Conservation (phyloP, 2,797 vertebrate species). For the Hemibagrus guttatus region DNA sequence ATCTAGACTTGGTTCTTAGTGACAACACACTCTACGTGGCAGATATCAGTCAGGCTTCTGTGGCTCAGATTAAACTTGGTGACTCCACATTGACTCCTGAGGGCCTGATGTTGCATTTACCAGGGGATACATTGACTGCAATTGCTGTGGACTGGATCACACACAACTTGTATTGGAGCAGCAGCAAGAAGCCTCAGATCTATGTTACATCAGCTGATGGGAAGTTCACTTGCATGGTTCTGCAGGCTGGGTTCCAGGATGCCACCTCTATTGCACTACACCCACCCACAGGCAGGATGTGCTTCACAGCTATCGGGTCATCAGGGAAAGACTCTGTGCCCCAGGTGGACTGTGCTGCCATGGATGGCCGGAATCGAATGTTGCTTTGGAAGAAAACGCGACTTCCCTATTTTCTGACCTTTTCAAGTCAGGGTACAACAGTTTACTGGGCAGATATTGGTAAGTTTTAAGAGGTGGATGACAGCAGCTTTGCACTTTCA, state of each 20-base stretch:
- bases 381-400: constrained; percentile 76
- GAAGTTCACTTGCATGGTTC: constrained; percentile 67
- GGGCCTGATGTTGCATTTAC: constrained; percentile 70
- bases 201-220: constrained; percentile 71
- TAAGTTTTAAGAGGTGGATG: constrained; percentile 56
- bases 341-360: constrained; percentile 79
- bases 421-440: constrained; percentile 70
- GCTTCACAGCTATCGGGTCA: constrained; percentile 72
- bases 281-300: constrained; percentile 77
- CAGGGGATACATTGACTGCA: constrained; percentile 67
- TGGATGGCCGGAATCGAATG: constrained; percentile 80
- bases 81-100: constrained; percentile 65
- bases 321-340: not conserved
- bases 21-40: constrained; percentile 78
- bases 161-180: constrained; percentile 88
- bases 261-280: constrained; percentile 78
- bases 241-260: constrained; percentile 67
- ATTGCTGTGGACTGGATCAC: constrained; percentile 90
- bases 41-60: constrained; percentile 68
- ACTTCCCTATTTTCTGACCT: constrained; percentile 77
- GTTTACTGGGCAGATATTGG: constrained; percentile 89
- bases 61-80: constrained; percentile 74
- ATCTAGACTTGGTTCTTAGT: constrained; percentile 72
- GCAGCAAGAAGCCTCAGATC: constrained; percentile 68
- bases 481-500: not conserved